Evolutionary conservation across 1,140 invertebrate genomes (phyloP).

Genomic region (Drosophila orosa): DNA sequence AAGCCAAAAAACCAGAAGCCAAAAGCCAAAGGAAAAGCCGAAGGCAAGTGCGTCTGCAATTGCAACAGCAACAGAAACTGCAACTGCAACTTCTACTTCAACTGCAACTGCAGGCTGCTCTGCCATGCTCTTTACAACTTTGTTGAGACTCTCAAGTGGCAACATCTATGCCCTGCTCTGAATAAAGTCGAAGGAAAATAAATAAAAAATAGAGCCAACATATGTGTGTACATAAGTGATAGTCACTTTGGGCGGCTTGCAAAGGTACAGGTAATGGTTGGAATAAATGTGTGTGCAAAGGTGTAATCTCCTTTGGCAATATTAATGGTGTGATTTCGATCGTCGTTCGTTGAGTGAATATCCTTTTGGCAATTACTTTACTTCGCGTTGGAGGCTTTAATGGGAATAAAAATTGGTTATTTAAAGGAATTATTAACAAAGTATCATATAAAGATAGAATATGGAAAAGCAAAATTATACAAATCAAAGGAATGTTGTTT

Average conservation of each 20-base stretch:
- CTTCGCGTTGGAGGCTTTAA: background rate
- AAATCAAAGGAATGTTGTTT: background rate
- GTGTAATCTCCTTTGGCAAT: slow-evolving; percentile 15
- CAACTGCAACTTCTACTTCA: slow-evolving; percentile 7
- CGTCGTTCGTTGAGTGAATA: background rate
- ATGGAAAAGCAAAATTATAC: background rate
- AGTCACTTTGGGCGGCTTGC: slow-evolving; percentile 22
- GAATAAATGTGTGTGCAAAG: slow-evolving; percentile 6
- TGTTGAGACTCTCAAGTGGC: slow-evolving; percentile 45
- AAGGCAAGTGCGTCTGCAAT: slow-evolving; percentile 24
- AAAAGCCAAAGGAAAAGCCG: slow-evolving; percentile 20
- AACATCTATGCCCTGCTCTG: slow-evolving; percentile 26
- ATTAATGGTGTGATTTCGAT: slow-evolving; percentile 28
- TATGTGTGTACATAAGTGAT: slow-evolving; percentile 13
- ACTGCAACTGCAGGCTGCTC: slow-evolving; percentile 23
- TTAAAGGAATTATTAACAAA: background rate
- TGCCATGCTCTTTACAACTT: slow-evolving; percentile 47
- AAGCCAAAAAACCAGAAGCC: slow-evolving; percentile 25
- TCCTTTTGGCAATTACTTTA: slow-evolving; percentile 7
- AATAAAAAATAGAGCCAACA: slow-evolving; percentile 12
- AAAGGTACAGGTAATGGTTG: background rate
- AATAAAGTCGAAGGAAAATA: slow-evolving; percentile 11
- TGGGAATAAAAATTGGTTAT: background rate
- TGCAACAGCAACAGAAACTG: slow-evolving; percentile 18
- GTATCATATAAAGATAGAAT: background rate